These are phyloP conservation scores for Philotrypesis tridentata DNA, from an alignment of 1,140 invertebrate genomes.

Conservation along the genomic window DNA sequence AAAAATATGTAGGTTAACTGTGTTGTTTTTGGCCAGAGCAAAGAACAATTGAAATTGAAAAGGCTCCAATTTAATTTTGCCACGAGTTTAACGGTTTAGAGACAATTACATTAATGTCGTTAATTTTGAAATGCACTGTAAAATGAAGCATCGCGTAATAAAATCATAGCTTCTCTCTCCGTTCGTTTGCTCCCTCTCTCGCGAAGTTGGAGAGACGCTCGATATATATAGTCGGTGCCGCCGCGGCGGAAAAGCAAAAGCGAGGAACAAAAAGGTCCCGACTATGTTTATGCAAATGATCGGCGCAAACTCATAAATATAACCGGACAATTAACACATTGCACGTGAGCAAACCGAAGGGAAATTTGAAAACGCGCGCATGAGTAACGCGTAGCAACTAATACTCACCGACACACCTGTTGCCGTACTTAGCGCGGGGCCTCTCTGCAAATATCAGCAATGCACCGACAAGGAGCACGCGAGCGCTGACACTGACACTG, in stretches of 20 bases:
- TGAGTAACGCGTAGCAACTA: neutral
- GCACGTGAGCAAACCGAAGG: constrained; percentile 44
- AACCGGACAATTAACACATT: constrained; percentile 60
- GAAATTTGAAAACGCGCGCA: constrained; percentile 16
- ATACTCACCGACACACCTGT: constrained; percentile 42
- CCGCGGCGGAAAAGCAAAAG: neutral
- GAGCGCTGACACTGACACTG: constrained; percentile 47
- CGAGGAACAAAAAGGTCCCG: neutral
- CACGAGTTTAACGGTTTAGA: no score
- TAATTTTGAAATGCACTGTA: no score
- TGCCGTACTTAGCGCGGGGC: constrained; percentile 54
- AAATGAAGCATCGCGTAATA: no score
- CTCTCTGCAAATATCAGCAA: constrained; percentile 51
- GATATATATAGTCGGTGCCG: no score
- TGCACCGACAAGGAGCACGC: neutral
- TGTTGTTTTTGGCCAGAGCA: neutral
- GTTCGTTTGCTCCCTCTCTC: neutral
- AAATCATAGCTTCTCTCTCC: no score
- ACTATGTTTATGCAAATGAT: constrained; percentile 59
- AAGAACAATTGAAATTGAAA: neutral
- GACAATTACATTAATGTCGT: no score
- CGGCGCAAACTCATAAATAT: constrained; percentile 60
- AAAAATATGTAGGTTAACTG: constrained; percentile 26
- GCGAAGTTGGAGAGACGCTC: neutral
- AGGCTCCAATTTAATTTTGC: no score